A percentile compares a stretch with the other conserved stretches of the same genome.
Evolutionary conservation across 1,140 invertebrate species (phyloP).

Genomic region (Medauroidea extradentata): DNA sequence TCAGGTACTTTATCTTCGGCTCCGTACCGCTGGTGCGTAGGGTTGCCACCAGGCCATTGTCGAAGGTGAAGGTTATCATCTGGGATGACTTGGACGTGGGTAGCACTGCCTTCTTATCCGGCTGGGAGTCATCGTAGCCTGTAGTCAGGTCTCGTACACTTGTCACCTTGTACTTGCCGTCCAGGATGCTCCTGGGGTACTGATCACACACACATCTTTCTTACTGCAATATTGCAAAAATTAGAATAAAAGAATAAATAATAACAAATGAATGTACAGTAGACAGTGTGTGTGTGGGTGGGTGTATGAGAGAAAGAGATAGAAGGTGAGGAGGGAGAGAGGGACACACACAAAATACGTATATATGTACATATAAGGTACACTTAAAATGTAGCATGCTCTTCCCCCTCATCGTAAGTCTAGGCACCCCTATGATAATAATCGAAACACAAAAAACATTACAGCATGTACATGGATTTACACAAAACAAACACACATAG

Average conservation of each 20-base stretch:
- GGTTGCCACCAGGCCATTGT: slow-evolving; percentile 81
- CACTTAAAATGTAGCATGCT: too few species aligned
- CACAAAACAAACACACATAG: too few species aligned
- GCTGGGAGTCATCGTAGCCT: slow-evolving; percentile 75
- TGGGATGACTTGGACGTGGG: slow-evolving; percentile 70
- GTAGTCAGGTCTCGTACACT: slow-evolving; percentile 82
- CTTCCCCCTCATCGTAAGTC: too few species aligned
- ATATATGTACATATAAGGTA: neutral
- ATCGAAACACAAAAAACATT: too few species aligned
- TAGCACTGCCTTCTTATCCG: slow-evolving; percentile 67
- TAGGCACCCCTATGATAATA: too few species aligned
- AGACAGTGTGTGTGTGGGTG: too few species aligned
- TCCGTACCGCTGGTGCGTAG: slow-evolving; percentile 97
- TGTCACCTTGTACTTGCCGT: slow-evolving; percentile 67
- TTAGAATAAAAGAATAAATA: too few species aligned
- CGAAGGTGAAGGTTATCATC: slow-evolving; percentile 97
- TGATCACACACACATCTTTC: slow-evolving; percentile 42
- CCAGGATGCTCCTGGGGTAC: slow-evolving; percentile 69
- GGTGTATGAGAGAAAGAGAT: neutral
- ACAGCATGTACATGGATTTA: too few species aligned
- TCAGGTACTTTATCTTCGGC: slow-evolving; percentile 98
- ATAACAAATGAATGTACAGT: too few species aligned
- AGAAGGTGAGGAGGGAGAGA: neutral
- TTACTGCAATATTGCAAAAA: too few species aligned
- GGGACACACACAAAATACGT: neutral